Evolutionary conservation across 2,113 vertebrate genomes (phyloP).

Genomic region (Gila orcuttii): DNA sequence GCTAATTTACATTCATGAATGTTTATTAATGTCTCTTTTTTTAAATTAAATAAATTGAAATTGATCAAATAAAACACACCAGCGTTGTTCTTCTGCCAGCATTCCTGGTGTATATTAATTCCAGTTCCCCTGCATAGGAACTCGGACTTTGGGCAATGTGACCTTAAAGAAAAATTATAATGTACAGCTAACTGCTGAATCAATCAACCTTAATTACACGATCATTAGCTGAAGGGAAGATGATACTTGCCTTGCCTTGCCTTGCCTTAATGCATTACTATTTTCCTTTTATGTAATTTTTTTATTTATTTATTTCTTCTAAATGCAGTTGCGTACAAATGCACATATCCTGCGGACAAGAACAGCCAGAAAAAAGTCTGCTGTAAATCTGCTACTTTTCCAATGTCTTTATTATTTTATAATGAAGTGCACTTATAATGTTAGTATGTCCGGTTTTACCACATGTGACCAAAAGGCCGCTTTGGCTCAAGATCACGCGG

Average conservation of each 20-base stretch:
- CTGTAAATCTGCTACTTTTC: not conserved
- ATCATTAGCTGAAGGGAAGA: slow-evolving; percentile 36
- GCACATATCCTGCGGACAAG: not conserved
- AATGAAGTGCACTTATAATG: too few relatives aligned
- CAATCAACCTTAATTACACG: not conserved
- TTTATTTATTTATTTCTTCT: not conserved
- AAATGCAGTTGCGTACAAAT: not conserved
- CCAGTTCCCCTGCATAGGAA: slow-evolving; percentile 47
- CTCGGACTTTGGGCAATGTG: slow-evolving; percentile 16
- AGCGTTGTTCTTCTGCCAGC: slow-evolving; percentile 42
- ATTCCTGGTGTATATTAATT: slow-evolving; percentile 56
- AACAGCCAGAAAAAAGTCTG: not conserved
- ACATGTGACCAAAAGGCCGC: too few relatives aligned
- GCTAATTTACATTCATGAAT: too few relatives aligned
- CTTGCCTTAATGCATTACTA: not conserved
- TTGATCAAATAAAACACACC: slow-evolving; percentile 27
- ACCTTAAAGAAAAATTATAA: slow-evolving; percentile 7
- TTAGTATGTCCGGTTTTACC: too few relatives aligned
- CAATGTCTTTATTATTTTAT: not conserved
- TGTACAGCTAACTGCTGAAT: slow-evolving; percentile 1
- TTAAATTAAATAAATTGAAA: too few relatives aligned
- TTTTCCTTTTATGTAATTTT: not conserved
- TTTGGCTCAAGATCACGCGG: too few relatives aligned
- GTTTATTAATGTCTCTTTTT: too few relatives aligned
- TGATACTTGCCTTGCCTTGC: slow-evolving; percentile 14